Conservation (phyloP, 2,888 invertebrate species). For the Agriopis marginaria region DNA sequence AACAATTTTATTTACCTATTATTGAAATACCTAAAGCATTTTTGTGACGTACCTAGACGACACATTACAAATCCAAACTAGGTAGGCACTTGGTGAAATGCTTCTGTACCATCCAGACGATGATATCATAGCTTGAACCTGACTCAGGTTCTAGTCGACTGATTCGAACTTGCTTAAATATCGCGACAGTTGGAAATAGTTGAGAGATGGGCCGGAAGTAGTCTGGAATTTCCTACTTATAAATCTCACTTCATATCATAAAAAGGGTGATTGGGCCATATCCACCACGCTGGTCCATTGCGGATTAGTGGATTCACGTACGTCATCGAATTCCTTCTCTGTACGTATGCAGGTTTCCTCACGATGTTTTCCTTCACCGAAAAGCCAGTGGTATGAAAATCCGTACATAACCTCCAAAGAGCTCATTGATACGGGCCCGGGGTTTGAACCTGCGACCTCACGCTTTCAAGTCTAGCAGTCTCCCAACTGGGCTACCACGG, state of each 20-base stretch:
- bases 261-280: no score
- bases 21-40: neutral
- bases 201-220: neutral
- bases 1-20: neutral
- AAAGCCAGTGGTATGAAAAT: no score
- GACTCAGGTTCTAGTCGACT: slow-evolving; percentile 10
- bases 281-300: no score
- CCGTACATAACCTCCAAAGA: no score
- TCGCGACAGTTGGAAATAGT: neutral
- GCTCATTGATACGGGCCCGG: no score
- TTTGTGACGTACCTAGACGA: neutral
- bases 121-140: slow-evolving; percentile 20
- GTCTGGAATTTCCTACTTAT: slow-evolving; percentile 5
- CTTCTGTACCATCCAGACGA: slow-evolving; percentile 1
- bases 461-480: no score
- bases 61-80: neutral
- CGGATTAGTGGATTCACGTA: no score
- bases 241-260: slow-evolving; percentile 1
- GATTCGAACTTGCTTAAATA: neutral
- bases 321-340: no score
- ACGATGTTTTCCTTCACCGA: no score
- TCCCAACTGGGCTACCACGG: no score
- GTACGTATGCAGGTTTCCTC: no score
- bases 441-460: no score
- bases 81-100: neutral